These are phyloP conservation scores for Acrocephalus arundinaceus DNA, from an alignment of 2,113 vertebrate species.

Conservation along the genomic window DNA sequence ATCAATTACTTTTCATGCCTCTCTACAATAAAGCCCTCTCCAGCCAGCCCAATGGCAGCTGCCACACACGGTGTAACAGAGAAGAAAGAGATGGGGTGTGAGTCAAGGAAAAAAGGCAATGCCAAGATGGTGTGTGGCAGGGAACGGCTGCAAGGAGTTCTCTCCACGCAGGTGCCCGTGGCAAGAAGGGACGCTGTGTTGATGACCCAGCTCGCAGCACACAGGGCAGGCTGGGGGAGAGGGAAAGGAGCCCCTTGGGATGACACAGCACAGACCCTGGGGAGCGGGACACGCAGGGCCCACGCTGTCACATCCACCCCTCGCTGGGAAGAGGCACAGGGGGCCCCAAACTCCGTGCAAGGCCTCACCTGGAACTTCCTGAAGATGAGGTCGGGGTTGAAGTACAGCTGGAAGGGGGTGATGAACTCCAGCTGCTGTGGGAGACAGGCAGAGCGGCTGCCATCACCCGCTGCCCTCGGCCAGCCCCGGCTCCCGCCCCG, in stretches of 20 bases:
- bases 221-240: rapidly evolving
- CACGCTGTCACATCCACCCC: background rate
- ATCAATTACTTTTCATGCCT: background rate
- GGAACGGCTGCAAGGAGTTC: background rate
- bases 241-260: background rate
- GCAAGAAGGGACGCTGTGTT: rapidly evolving
- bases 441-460: background rate
- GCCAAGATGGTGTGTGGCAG: background rate
- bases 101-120: background rate
- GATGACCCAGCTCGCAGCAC: rapidly evolving
- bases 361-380: conserved; percentile 81
- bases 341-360: background rate
- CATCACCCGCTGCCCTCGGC: background rate
- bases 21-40: background rate
- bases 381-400: conserved; percentile 87
- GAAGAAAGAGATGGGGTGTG: background rate
- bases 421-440: conserved; percentile 85
- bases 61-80: background rate
- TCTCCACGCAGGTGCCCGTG: background rate
- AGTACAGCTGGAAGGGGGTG: conserved; percentile 87
- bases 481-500: background rate
- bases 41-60: background rate
- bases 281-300: background rate
- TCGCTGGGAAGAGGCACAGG: rapidly evolving
- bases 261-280: background rate